Evolutionary conservation across 2,797 vertebrate species (phyloP), one percentile per base, ranked within the genome.

Genomic region (Acipenser ruthenus): DNA sequence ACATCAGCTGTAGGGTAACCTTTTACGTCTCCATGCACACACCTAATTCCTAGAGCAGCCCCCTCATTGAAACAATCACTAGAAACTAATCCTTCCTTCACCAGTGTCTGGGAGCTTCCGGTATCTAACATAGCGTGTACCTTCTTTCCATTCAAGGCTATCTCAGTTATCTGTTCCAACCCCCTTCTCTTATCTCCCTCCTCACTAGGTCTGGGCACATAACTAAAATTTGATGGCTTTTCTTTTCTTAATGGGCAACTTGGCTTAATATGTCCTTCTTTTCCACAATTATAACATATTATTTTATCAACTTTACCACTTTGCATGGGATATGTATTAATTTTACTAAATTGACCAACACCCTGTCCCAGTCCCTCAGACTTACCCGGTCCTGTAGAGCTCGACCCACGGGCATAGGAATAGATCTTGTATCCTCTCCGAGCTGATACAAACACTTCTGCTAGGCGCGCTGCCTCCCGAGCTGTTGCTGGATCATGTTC

Each of bases 191-290:
- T n/a, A n/a, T n/a, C n/a, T n/a, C n/a, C n/a, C n/a, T n/a, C n/a
- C n/a, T n/a, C 18, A 37, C n/a, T 52, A 8, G 64, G 37, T 12
- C 53, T 53, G 15, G 64, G 64, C 18, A 65, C 52, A 37, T 56
- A 55, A 48, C 50, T 53, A 7, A 58, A 10, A 65, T 56, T 37
- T 9, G 51, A 48, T 10, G 52, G 23, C 48, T 55, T 65, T 47
- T 13, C 8, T 6, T 56, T 65, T 2, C 18, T 49, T 18, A 66
- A 47, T 11, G 65, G 65, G 37, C 65, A 66, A 48, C 47, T 12
- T 48, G 65, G 64, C 23, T 52, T 65, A 9, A 23, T 65, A 48
- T 65, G 64, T 15, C 64, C 64, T 59, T 23, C n/a, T n/a, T 56
- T 12, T 15, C 64, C 52, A 65, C 37, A 56, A 37, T 52, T 65